Conservation (phyloP, 2,797 vertebrate species). For the Acrossocheilus wenchowensis region DNA sequence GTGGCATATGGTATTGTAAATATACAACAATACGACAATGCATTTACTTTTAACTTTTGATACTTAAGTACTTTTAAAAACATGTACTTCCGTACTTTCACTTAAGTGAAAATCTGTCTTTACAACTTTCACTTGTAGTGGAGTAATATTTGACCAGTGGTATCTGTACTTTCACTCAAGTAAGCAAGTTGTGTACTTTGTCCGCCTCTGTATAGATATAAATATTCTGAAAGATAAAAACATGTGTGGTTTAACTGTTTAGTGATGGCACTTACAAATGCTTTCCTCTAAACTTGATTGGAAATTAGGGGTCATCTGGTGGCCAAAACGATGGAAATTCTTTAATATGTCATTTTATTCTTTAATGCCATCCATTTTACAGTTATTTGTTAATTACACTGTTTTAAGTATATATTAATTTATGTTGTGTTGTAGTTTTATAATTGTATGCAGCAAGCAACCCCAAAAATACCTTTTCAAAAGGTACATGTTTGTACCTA, state of each 20-base stretch:
- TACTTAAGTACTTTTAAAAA: too few relatives aligned
- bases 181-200: too few relatives aligned
- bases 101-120: too few relatives aligned
- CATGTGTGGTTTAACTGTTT: not conserved
- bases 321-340: not conserved
- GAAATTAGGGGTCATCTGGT: not conserved
- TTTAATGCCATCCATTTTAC: not conserved
- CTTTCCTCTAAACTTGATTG: not conserved
- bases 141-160: too few relatives aligned
- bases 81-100: too few relatives aligned
- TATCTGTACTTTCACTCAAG: too few relatives aligned
- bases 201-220: not conserved
- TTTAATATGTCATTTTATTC: not conserved
- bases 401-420: not conserved
- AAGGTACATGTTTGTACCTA: too few relatives aligned
- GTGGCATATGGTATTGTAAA: too few relatives aligned
- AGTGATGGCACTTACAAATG: not conserved
- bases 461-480: not conserved
- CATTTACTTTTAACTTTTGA: too few relatives aligned
- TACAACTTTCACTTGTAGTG: too few relatives aligned
- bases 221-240: not conserved
- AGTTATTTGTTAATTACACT: not conserved
- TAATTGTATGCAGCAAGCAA: not conserved
- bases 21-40: too few relatives aligned
- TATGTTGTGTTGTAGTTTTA: not conserved